A percentile compares a stretch with the other conserved stretches of the same genome.
phyloP scores from a whole-genome alignment of 2,113 vertebrate genomes.

The Fukomys damarensis region DNA sequence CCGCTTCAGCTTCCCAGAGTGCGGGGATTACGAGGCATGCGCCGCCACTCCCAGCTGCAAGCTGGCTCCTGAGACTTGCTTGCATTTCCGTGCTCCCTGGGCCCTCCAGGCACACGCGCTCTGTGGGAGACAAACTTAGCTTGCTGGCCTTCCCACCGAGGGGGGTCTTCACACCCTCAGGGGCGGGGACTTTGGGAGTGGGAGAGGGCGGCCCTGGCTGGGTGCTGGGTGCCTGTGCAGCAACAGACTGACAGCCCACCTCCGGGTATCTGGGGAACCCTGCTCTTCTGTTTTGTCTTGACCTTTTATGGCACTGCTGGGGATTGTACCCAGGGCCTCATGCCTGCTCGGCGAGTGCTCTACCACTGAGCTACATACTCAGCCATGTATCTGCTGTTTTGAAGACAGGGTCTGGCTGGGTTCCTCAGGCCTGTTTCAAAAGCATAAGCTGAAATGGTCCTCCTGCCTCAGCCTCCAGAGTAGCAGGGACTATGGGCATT shows the following conservation, averaged over 20 bases:
- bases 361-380: not conserved
- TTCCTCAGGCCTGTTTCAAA: not conserved
- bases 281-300: not conserved
- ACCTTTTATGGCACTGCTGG: not conserved
- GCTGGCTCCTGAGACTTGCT: accelerated
- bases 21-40: not conserved
- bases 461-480: not conserved
- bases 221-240: accelerated
- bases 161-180: no score
- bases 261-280: no score
- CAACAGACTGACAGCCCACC: accelerated
- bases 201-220: not conserved
- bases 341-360: no score
- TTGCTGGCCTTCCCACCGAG: no score
- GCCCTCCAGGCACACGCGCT: accelerated
- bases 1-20: no score
- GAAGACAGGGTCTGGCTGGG: not conserved
- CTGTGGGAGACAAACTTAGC: no score
- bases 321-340: no score
- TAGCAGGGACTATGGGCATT: not conserved
- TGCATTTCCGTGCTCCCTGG: not conserved
- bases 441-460: not conserved
- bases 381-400: not conserved
- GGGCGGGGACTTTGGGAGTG: not conserved
- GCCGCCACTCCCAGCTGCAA: not conserved